Base-by-base conservation (phyloP, 1,140 invertebrate genomes). In the Orius laevigatus region DNA sequence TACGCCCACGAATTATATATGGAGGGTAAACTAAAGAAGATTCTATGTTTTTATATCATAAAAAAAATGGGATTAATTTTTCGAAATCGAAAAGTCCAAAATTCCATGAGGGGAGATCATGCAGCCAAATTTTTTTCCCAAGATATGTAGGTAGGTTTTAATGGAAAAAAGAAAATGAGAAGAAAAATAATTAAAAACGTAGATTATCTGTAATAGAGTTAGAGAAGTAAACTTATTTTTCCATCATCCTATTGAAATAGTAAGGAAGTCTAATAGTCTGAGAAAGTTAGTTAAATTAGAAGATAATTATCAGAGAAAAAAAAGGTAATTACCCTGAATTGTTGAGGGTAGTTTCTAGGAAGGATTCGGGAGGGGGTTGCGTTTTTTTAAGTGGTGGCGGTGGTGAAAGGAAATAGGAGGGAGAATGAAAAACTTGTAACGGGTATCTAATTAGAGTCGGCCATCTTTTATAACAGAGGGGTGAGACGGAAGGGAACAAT, bases 401-500 rank as follows among this genome's bases (percentile, higher is more conserved):
- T 16, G 39, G 39, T 3, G 16, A 3, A 10, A 19, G 39, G 20
- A 41, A 19, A 41, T 16, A 41, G 15, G 39, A 41, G 15, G 39
- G 25, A 25, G 25, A 25, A 25, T 25, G 25, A 25, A 25, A 25
- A 25, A 3, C 39, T 14, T 11, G 14, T 46, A 46, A 46, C 44
- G 44, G 44, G 20, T 46, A 12, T 41, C 44, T 33, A 46, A 34
- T 31, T 46, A 34, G 25, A 19, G 39, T 41, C 39, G 12, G 32
- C 12, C 44, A 18, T 14, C 8, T 31, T 15, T 31, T 44, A 31
- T 44, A 20, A 9, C 11, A 11, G 44, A 34, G 25, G 44, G 44
- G 44, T 25, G 32, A 33, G 32, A 46, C 44, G 25, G 25, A 25
- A 25, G 25, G 25, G 25, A 25, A 25, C 25, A 25, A 25, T 25